Conservation (phyloP, 2,888 invertebrate species). For the Laothoe populi region DNA sequence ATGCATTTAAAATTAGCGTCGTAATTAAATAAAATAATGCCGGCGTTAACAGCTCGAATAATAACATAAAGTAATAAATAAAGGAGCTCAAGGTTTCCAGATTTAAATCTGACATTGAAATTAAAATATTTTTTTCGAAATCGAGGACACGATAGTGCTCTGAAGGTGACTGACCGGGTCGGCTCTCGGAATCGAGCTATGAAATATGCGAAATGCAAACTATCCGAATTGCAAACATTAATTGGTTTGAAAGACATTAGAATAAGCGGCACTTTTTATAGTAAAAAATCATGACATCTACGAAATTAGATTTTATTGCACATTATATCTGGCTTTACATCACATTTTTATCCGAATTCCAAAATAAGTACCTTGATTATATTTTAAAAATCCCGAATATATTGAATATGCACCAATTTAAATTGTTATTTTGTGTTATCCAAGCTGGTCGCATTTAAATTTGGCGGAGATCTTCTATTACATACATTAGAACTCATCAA, state of each 20-base stretch:
- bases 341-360: too few species aligned
- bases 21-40: background rate
- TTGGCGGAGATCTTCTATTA: too few species aligned
- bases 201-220: constrained; percentile 11
- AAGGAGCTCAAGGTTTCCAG: constrained; percentile 17
- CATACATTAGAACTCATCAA: too few species aligned
- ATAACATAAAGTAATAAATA: background rate
- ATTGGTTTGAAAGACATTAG: background rate
- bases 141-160: constrained; percentile 8
- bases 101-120: constrained; percentile 23
- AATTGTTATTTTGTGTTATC: too few species aligned
- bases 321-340: too few species aligned
- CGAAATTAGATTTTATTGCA: too few species aligned
- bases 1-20: too few species aligned
- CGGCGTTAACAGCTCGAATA: background rate
- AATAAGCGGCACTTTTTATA: background rate
- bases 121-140: constrained; percentile 11
- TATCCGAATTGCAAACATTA: background rate
- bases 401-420: too few species aligned
- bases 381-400: too few species aligned
- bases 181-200: background rate
- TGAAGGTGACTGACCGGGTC: constrained; percentile 14
- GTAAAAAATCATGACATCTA: too few species aligned
- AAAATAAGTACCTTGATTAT: too few species aligned
- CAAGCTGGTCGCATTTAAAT: too few species aligned